Conservation (phyloP, 2,797 vertebrate species). For the Hyperoplus lanceolatus region DNA sequence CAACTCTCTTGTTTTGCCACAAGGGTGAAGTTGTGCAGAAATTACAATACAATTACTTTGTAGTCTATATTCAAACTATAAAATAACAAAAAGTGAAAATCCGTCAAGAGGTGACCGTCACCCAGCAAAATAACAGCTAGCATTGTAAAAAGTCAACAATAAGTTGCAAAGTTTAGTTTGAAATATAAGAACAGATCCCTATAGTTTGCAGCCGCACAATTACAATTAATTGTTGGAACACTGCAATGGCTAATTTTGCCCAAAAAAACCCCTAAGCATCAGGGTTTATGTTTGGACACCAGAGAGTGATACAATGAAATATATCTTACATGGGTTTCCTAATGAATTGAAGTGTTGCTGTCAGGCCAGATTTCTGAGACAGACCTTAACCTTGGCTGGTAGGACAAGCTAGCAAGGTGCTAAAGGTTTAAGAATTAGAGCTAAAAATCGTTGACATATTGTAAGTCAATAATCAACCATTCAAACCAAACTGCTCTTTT, state of each 20-base stretch:
- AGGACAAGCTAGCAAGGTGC: background rate
- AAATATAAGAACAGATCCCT: too few species aligned
- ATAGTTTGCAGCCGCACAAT: background rate
- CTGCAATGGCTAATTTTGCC: background rate
- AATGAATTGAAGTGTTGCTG: slow-evolving; percentile 5
- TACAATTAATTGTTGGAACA: background rate
- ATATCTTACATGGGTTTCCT: background rate
- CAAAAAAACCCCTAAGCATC: background rate
- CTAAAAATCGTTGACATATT: slow-evolving; percentile 42
- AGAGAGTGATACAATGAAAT: background rate
- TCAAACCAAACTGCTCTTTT: background rate
- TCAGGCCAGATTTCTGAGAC: background rate
- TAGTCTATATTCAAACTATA: background rate
- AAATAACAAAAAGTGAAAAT: background rate
- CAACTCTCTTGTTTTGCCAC: slow-evolving; percentile 6
- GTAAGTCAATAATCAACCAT: slow-evolving; percentile 49
- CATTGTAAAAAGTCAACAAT: too few species aligned
- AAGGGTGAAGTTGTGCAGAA: background rate
- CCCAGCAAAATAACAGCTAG: too few species aligned
- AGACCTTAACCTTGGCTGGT: slow-evolving; percentile 4
- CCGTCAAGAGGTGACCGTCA: too few species aligned
- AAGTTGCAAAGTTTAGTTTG: too few species aligned
- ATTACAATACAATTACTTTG: background rate
- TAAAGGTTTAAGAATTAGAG: slow-evolving; percentile 23
- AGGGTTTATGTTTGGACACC: background rate